Conservation (phyloP, 2,888 invertebrate species). For the Cartodere bifasciata region DNA sequence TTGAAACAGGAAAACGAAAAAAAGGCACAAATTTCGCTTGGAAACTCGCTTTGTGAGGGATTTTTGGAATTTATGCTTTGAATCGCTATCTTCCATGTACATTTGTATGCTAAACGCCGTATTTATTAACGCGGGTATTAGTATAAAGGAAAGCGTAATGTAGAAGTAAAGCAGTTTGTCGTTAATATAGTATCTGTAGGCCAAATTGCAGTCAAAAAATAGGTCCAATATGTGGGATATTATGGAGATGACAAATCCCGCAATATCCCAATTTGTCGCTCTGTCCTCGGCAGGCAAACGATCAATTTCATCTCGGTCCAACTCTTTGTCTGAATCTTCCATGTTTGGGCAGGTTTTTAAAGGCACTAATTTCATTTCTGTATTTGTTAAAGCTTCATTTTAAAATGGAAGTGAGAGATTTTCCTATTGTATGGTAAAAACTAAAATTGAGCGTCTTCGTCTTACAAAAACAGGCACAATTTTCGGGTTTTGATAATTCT, state of each 20-base stretch:
- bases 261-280: constrained; percentile 47
- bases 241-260: constrained; percentile 53
- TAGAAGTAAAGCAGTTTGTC: constrained; percentile 47
- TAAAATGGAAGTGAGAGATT: no score
- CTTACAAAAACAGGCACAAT: no score
- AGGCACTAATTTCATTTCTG: no score
- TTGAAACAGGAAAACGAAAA: constrained; percentile 53
- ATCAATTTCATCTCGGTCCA: constrained; percentile 48
- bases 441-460: no score
- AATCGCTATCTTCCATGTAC: constrained; percentile 50
- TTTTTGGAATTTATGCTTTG: no score
- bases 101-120: constrained; percentile 62
- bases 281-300: constrained; percentile 45
- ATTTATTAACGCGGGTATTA: constrained; percentile 62
- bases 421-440: no score
- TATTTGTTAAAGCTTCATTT: no score
- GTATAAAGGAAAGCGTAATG: constrained; percentile 56
- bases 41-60: constrained; percentile 45
- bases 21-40: constrained; percentile 43
- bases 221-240: constrained; percentile 56
- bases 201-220: constrained; percentile 55
- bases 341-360: no score
- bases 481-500: no score
- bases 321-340: constrained; percentile 32
- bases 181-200: constrained; percentile 47